These are phyloP conservation scores for Labeo calbasu DNA, from an alignment of 2,797 vertebrate species.

Conservation along the genomic window DNA sequence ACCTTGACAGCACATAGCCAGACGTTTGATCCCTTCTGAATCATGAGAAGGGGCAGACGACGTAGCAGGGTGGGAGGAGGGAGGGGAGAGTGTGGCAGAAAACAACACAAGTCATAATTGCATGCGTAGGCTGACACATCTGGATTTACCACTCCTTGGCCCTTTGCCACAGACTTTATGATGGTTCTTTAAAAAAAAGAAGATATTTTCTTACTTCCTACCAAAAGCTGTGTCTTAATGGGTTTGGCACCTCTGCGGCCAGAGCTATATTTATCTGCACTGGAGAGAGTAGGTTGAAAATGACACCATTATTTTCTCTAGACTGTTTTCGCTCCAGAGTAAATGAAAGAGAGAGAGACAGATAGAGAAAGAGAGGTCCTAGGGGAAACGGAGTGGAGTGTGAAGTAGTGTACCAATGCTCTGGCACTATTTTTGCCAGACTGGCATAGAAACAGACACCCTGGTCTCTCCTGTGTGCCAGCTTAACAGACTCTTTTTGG, in stretches of 20 bases:
- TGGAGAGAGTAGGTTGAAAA: conserved; percentile 78
- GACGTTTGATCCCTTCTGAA: conserved; percentile 30
- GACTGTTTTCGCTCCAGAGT: conserved; percentile 79
- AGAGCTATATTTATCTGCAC: conserved; percentile 78
- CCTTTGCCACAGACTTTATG: conserved; percentile 58
- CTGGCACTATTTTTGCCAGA: conserved; percentile 49
- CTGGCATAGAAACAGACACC: conserved; percentile 68
- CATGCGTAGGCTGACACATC: conserved; percentile 77
- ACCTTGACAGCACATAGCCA: conserved; percentile 23
- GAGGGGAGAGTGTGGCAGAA: conserved; percentile 62
- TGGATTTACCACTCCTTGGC: conserved; percentile 75
- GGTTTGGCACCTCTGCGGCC: conserved; percentile 67
- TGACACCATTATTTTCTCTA: conserved; percentile 87
- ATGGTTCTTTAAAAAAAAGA: conserved; percentile 57
- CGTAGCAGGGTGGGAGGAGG: conserved; percentile 56
- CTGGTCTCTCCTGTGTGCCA: conserved; percentile 22
- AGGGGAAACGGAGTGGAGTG: conserved; percentile 82
- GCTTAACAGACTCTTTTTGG: background rate
- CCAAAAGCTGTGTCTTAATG: conserved; percentile 70
- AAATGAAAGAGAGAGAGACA: conserved; percentile 69
- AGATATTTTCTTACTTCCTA: conserved; percentile 74
- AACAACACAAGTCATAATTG: conserved; percentile 74
- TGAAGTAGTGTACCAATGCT: conserved; percentile 75
- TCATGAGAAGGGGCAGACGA: conserved; percentile 19
- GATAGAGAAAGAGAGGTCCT: conserved; percentile 71